Evolutionary conservation across 2,888 invertebrate species (phyloP).

Genomic region (Cryptosula pallasiana): DNA sequence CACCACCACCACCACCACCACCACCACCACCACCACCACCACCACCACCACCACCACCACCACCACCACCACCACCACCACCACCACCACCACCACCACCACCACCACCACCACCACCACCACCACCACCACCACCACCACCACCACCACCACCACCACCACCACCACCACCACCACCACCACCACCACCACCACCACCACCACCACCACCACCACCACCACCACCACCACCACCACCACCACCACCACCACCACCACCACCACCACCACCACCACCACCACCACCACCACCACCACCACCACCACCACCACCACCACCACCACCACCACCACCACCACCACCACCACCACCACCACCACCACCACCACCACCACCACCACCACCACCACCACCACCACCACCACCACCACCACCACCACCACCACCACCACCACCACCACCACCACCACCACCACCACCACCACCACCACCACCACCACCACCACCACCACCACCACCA

Average conservation of each 20-base stretch:
- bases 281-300: conserved; percentile 23
- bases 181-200: conserved; percentile 17
- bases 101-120: conserved; percentile 23
- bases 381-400: conserved; percentile 23
- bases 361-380: conserved; percentile 23
- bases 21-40: conserved; percentile 23
- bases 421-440: conserved; percentile 17
- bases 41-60: conserved; percentile 23
- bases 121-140: conserved; percentile 23
- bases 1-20: conserved; percentile 23
- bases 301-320: conserved; percentile 23
- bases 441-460: conserved; percentile 23
- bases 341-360: conserved; percentile 23
- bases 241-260: conserved; percentile 23
- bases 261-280: conserved; percentile 23
- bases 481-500: conserved; percentile 23
- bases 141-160: conserved; percentile 23
- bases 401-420: conserved; percentile 23
- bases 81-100: conserved; percentile 23
- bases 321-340: conserved; percentile 23
- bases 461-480: conserved; percentile 23
- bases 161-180: conserved; percentile 23
- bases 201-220: conserved; percentile 23
- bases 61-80: conserved; percentile 23
- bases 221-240: conserved; percentile 23